Conservation (phyloP, 2,797 vertebrate species). For the Atherinosoma microstoma region DNA sequence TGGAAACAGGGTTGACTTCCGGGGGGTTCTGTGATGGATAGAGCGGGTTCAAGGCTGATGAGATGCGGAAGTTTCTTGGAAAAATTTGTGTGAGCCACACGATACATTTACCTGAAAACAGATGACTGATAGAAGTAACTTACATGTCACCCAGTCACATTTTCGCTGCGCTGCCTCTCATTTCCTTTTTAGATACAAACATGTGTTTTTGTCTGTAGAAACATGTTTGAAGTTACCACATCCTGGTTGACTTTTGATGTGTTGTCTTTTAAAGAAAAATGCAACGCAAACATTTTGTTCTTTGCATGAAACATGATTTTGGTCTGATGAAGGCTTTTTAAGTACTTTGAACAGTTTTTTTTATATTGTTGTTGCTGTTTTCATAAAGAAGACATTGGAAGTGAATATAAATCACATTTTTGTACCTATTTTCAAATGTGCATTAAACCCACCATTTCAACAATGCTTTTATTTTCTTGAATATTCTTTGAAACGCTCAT, state of each 20-base stretch:
- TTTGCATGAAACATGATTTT: neutral
- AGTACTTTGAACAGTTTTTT: neutral
- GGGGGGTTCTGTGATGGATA: slow-evolving; percentile 6
- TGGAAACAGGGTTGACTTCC: neutral
- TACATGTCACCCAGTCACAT: neutral
- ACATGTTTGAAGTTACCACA: slow-evolving; percentile 48
- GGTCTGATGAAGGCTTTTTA: neutral
- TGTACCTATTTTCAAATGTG: neutral
- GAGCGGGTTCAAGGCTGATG: neutral
- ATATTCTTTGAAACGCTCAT: too few species aligned
- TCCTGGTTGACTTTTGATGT: too few species aligned
- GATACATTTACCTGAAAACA: neutral
- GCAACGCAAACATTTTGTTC: slow-evolving; percentile 7
- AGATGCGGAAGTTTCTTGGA: neutral
- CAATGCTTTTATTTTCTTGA: neutral
- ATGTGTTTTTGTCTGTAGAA: slow-evolving; percentile 46
- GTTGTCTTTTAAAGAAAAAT: too few species aligned
- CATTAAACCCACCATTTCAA: slow-evolving; percentile 17
- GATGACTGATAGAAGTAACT: neutral
- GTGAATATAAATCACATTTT: neutral
- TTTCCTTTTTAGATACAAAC: slow-evolving; percentile 40
- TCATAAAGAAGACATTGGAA: neutral
- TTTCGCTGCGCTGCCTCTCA: neutral
- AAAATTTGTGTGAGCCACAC: neutral
- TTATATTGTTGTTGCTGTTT: neutral